A percentile compares a stretch with the other conserved stretches of the same genome.
Conservation (phyloP, 2,113 vertebrate genomes). For the Lycaon pictus region DNA sequence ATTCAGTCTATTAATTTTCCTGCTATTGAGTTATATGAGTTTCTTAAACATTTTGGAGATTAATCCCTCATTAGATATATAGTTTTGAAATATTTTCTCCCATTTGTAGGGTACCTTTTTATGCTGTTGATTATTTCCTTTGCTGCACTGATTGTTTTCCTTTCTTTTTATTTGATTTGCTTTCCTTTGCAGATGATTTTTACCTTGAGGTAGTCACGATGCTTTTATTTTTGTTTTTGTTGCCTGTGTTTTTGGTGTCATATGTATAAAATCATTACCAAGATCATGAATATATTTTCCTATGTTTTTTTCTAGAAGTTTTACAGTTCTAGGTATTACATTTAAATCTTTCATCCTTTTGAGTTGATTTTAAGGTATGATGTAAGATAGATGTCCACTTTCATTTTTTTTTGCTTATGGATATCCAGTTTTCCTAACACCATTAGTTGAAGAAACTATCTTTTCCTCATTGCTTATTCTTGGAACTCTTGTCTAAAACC, state of each 20-base stretch:
- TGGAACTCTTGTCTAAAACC: background rate
- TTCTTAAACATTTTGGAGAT: background rate
- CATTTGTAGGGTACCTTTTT: background rate
- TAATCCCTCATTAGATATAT: background rate
- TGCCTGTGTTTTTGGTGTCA: background rate
- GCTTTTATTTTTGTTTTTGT: conserved; percentile 2
- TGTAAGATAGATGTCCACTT: background rate
- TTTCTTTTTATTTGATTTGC: background rate
- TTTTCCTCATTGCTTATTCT: background rate
- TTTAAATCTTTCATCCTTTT: background rate
- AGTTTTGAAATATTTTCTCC: background rate
- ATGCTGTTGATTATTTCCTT: background rate
- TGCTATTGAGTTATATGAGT: background rate
- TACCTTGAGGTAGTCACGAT: background rate
- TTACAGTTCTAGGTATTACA: background rate
- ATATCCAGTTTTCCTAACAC: background rate
- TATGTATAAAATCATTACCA: background rate
- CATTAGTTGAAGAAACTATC: background rate
- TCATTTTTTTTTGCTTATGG: background rate
- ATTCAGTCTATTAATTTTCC: background rate
- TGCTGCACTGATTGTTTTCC: background rate
- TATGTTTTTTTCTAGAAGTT: background rate
- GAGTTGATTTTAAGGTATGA: background rate
- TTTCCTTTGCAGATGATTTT: background rate
- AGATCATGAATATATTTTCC: background rate